Conservation (phyloP, 2,113 vertebrate genomes). For the Orthochromis indermauri region DNA sequence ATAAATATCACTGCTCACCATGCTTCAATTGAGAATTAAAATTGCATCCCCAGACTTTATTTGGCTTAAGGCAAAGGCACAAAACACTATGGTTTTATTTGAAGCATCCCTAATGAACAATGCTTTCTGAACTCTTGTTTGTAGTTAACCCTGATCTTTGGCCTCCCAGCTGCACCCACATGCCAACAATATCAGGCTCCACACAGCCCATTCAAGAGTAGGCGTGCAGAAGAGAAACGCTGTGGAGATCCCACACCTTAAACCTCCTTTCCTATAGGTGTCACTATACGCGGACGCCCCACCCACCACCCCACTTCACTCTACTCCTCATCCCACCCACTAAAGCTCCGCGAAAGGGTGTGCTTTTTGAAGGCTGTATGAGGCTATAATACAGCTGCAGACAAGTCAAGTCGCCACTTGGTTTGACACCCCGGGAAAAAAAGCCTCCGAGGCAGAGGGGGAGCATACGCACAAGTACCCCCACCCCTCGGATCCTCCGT, state of each 20-base stretch:
- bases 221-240: background rate
- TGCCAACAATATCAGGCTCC: background rate
- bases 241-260: background rate
- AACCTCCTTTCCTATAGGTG: conserved; percentile 57
- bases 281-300: conserved; percentile 28
- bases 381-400: background rate
- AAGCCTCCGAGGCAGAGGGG: background rate
- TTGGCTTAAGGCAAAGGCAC: background rate
- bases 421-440: background rate
- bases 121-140: background rate
- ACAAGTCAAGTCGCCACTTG: background rate
- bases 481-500: background rate
- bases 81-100: background rate
- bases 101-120: background rate
- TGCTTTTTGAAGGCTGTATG: conserved; percentile 59
- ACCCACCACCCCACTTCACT: background rate
- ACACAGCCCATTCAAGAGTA: background rate
- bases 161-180: background rate
- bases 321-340: conserved; percentile 24
- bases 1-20: background rate
- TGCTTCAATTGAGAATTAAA: background rate
- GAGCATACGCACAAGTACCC: background rate
- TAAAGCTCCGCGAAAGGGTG: conserved; percentile 59
- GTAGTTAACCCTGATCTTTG: background rate
- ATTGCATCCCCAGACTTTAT: background rate